Evolutionary conservation across 1,140 invertebrate species (phyloP), one percentile per base, ranked within the genome.

Genomic region (Drosophila asahinai): DNA sequence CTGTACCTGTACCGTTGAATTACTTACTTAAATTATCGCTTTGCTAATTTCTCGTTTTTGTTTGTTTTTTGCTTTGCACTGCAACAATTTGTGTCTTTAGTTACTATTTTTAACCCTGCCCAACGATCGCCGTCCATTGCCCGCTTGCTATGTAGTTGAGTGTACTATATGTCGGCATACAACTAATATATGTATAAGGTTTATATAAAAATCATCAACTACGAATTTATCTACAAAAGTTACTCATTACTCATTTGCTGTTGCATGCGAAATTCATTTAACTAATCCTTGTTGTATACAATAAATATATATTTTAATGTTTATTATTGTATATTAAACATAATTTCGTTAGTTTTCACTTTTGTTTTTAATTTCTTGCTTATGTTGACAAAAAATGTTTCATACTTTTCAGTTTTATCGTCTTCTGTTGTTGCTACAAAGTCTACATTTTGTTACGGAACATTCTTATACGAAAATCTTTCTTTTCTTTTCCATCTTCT

Each of bases 211-310:
- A 81, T 82, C 77, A 87, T 87, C 83, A 80, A 83, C 81, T 91
- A 90, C 86, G 66, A 91, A 87, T 91, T 84, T 87, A 87, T 86
- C 89, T 91, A 91, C 89, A 91, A 87, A 82, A 91, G 74, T 82
- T 79, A 79, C 48, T 79, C 42, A 9, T 43, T 43, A 33, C 27
- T 55, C 33, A 51, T 62, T 70, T 75, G 51, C 59, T 71, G 52
- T 54, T 68, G 80, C 80, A 83, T 83, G 80, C 77, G 57, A 45
- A 66, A 75, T 68, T 48, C 64, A 73, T 77, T 81, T 62, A 91
- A 84, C 79, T 90, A 84, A 90, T 83, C 54, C 36, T 61, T 43
- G 30, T 86, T 80, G 72, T 86, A 80, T 86, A 82, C 79, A 67
- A 66, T 73, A 79, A 67, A 80, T 74, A 87, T 80, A 76, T 70